phyloP scores from a whole-genome alignment of 2,888 invertebrate species.

The Parnassius smintheus region DNA sequence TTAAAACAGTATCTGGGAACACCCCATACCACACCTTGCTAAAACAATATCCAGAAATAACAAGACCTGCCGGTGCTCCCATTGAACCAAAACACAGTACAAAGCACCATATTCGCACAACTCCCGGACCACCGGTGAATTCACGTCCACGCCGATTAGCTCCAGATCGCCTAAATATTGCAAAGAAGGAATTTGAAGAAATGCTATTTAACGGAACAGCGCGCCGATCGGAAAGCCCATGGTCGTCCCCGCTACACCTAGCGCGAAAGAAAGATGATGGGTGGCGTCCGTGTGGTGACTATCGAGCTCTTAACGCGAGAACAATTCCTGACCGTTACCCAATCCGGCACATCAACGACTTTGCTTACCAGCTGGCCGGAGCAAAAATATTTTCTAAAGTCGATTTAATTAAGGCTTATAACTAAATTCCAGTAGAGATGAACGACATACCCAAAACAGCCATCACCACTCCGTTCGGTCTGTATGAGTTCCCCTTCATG shows the following conservation, averaged over 20 bases:
- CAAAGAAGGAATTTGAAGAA: slow-evolving; percentile 17
- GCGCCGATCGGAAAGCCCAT: slow-evolving; percentile 36
- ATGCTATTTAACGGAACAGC: slow-evolving; percentile 28
- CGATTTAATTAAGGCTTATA: slow-evolving; percentile 42
- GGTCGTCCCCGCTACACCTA: slow-evolving; percentile 39
- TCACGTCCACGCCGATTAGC: slow-evolving; percentile 23
- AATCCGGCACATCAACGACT: slow-evolving; percentile 47
- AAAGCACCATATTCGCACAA: slow-evolving; percentile 29
- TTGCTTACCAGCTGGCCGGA: slow-evolving; percentile 34
- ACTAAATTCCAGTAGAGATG: slow-evolving; percentile 32
- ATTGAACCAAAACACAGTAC: slow-evolving; percentile 8
- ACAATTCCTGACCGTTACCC: slow-evolving; percentile 44
- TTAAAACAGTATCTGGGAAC: not conserved
- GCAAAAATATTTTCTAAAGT: slow-evolving; percentile 32
- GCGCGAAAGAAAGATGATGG: too few species aligned
- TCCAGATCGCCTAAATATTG: slow-evolving; percentile 25
- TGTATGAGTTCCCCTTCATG: too few species aligned
- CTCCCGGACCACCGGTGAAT: slow-evolving; percentile 27
- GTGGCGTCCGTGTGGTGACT: too few species aligned
- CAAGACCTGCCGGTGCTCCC: slow-evolving; percentile 7
- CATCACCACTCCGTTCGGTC: too few species aligned
- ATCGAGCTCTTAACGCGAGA: slow-evolving; percentile 34
- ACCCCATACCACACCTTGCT: not conserved
- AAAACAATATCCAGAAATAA: slow-evolving; percentile 25
- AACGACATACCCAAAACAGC: too few species aligned